Evolutionary conservation across 2,113 vertebrate genomes (phyloP).

Genomic region (Apodemus sylvaticus): DNA sequence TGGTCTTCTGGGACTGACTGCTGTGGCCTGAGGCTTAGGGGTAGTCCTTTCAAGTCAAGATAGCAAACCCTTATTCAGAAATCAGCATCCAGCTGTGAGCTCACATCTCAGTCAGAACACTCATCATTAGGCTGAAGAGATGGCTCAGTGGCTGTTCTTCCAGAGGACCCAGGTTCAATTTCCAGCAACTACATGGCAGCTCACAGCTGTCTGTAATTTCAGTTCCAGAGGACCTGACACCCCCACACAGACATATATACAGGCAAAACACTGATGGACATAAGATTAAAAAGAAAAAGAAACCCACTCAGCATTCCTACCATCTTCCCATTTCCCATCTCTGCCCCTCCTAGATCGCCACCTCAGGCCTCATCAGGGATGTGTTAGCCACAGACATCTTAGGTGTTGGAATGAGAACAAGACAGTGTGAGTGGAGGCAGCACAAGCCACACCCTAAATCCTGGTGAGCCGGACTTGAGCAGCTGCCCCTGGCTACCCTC

Average conservation of each 20-base stretch:
- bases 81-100: background rate
- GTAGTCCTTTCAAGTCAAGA: background rate
- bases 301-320: background rate
- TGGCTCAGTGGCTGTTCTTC: too few species aligned
- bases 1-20: background rate
- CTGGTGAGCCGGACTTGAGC: background rate
- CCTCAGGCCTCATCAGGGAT: background rate
- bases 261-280: too few species aligned
- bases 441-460: too few species aligned
- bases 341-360: background rate
- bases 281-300: too few species aligned
- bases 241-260: too few species aligned
- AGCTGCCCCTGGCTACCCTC: background rate
- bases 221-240: too few species aligned
- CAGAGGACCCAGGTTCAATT: too few species aligned
- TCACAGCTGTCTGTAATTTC: too few species aligned
- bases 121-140: background rate
- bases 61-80: background rate
- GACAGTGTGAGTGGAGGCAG: background rate
- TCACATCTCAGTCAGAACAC: background rate
- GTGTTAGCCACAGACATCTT: background rate
- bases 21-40: background rate
- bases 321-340: background rate
- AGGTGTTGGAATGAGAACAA: background rate
- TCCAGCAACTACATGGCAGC: too few species aligned